These are phyloP conservation scores for Rhagonycha lutea DNA, from an alignment of 2,888 invertebrate genomes.

Conservation along the genomic window DNA sequence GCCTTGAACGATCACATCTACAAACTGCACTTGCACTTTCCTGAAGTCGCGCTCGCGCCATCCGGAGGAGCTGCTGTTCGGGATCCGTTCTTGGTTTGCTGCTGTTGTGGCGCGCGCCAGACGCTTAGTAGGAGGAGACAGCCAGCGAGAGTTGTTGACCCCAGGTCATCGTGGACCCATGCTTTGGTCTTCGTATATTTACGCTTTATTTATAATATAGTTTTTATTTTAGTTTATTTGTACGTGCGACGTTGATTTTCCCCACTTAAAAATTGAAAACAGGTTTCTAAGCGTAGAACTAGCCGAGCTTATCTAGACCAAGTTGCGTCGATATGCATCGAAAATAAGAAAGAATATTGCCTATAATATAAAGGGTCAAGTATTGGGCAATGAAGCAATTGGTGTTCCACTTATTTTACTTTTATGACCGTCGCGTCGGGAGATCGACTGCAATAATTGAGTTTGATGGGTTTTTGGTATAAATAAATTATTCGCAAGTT, in stretches of 20 bases:
- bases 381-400: background rate
- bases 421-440: background rate
- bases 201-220: slow-evolving; percentile 49
- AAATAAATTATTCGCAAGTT: slow-evolving; percentile 11
- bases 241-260: slow-evolving; percentile 38
- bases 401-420: background rate
- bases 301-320: slow-evolving; percentile 34
- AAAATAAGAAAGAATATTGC: background rate
- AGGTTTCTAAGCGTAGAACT: slow-evolving; percentile 38
- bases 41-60: slow-evolving; percentile 34
- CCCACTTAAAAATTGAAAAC: slow-evolving; percentile 40
- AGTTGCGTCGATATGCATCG: slow-evolving; percentile 27
- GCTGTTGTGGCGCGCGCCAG: slow-evolving; percentile 44
- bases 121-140: slow-evolving; percentile 55
- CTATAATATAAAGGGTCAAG: background rate
- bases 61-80: slow-evolving; percentile 32
- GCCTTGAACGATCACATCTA: slow-evolving; percentile 54
- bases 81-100: slow-evolving; percentile 30
- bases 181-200: slow-evolving; percentile 48
- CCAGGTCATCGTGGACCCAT: slow-evolving; percentile 54
- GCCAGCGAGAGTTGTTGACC: slow-evolving; percentile 55
- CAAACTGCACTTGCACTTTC: slow-evolving; percentile 43
- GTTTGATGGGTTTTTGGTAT: slow-evolving; percentile 1
- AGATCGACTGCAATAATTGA: background rate
- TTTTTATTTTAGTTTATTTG: slow-evolving; percentile 45